Base-by-base conservation (phyloP, 2,113 vertebrate species). In the Ramphastos sulfuratus region DNA sequence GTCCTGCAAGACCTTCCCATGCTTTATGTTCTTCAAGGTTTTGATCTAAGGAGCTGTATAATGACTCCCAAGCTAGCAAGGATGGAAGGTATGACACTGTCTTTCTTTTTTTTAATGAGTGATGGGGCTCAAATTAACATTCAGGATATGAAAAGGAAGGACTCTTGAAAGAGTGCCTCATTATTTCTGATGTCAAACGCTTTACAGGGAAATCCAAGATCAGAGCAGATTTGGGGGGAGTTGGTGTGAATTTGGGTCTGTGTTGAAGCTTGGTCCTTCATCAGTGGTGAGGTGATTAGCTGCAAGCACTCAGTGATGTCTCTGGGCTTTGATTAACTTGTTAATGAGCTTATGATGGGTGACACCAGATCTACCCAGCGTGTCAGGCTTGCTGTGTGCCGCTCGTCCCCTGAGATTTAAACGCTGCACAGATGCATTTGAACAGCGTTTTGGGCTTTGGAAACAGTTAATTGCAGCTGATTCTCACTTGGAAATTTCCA, bases 261-360 rank as follows among this genome's bases (percentile, higher is more conserved):
- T 33, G 67, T 76, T 73, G 79, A 70, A 82, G 54, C 52, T 65
- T 3, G 3, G 63, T 24, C 77, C 90, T 78, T 90, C 78, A 46
- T 90, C 39, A 66, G 65, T 69, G 61, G 50, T 6, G 78, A 86
- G 63, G 58, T 73, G 86, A 93, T 95, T 65, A 92, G 85, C 84
- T 55, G 78, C 31, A 25, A 72, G 50, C 8, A 1, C 25, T n/a
- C 18, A 10, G 33, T 15, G 81, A 90, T 92, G 74, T 61, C 3
- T 16, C 74, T 14, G 19, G 59, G 84, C 94, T 96, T 95, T 94
- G 93, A 94, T 87, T 91, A 94, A 90, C 89, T 88, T 95, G 81
- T 86, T 94, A 94, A 95, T 69, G 89, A 93, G 71, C 63, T 92
- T 80, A 61, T 59, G 81, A 79, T 17, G 52, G 71, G 74, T 0